Evolutionary conservation across 2,113 vertebrate genomes (phyloP).

Genomic region (Marmota monax): DNA sequence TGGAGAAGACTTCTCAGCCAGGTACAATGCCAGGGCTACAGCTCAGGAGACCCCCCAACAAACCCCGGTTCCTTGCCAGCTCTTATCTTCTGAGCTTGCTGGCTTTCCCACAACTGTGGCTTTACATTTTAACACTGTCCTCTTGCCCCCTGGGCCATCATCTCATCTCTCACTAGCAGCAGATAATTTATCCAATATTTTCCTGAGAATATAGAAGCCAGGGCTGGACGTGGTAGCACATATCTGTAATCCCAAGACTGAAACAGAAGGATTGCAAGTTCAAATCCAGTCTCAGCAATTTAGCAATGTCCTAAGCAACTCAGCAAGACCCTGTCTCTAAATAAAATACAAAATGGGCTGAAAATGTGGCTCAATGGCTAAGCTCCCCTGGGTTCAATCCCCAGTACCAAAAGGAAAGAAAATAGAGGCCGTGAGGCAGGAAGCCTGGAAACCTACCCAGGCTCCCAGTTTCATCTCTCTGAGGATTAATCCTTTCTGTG

Average conservation of each 20-base stretch:
- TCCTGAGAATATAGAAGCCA: background rate
- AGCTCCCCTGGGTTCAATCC: no score
- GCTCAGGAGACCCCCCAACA: background rate
- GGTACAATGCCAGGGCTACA: background rate
- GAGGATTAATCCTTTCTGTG: background rate
- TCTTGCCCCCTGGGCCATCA: background rate
- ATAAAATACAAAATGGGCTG: no score
- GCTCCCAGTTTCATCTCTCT: background rate
- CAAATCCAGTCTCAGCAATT: no score
- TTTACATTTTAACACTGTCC: background rate
- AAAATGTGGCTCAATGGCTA: no score
- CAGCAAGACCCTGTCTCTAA: no score
- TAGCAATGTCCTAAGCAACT: no score
- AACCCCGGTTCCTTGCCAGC: no score
- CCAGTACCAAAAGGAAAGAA: background rate
- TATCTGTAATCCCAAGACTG: no score
- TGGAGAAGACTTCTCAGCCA: background rate
- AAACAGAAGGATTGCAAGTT: no score
- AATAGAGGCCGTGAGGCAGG: background rate
- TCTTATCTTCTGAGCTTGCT: background rate
- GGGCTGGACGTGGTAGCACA: no score
- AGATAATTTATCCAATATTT: slow-evolving; percentile 40
- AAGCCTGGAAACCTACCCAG: background rate
- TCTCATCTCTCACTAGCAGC: background rate
- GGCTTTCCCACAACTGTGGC: background rate